Evolutionary conservation across 2,888 invertebrate genomes (phyloP).

Genomic region (Parnassius orleans): DNA sequence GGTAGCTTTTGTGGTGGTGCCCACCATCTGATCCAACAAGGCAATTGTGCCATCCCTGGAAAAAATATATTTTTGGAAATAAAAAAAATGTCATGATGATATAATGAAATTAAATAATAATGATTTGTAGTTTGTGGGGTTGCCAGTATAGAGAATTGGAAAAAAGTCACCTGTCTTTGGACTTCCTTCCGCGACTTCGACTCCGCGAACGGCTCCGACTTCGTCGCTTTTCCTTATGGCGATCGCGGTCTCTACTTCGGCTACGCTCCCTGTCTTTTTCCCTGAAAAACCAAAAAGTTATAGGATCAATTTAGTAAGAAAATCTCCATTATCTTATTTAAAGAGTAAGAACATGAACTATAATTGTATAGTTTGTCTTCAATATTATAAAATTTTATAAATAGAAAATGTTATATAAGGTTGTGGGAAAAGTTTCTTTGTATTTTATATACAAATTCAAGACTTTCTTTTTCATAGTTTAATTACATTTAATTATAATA

Average conservation of each 20-base stretch:
- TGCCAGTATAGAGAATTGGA: not conserved
- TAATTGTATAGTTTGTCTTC: too few relatives aligned
- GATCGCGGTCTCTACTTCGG: constrained; percentile 60
- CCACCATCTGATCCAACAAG: constrained; percentile 76
- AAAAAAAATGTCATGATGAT: not conserved
- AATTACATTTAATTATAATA: too few relatives aligned
- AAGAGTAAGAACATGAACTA: too few relatives aligned
- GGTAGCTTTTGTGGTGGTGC: constrained; percentile 74
- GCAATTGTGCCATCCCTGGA: constrained; percentile 75
- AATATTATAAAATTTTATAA: too few relatives aligned
- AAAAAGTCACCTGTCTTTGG: constrained; percentile 64
- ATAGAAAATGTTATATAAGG: too few relatives aligned
- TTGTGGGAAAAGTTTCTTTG: too few relatives aligned
- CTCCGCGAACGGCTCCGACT: constrained; percentile 62
- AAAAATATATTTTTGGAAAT: constrained; percentile 2
- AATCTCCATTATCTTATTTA: too few relatives aligned
- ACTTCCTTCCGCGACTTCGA: constrained; percentile 64
- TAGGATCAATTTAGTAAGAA: too few relatives aligned
- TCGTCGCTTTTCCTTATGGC: constrained; percentile 55
- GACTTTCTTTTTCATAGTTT: too few relatives aligned
- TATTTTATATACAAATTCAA: too few relatives aligned
- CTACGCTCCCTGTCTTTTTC: constrained; percentile 68
- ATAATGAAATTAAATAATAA: not conserved
- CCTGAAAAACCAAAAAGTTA: constrained; percentile 43
- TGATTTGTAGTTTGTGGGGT: not conserved